Percentiles rank a stretch among this genome's conserved stretches.
Conservation (phyloP, 2,113 vertebrate species). For the Crotalus viridis region DNA sequence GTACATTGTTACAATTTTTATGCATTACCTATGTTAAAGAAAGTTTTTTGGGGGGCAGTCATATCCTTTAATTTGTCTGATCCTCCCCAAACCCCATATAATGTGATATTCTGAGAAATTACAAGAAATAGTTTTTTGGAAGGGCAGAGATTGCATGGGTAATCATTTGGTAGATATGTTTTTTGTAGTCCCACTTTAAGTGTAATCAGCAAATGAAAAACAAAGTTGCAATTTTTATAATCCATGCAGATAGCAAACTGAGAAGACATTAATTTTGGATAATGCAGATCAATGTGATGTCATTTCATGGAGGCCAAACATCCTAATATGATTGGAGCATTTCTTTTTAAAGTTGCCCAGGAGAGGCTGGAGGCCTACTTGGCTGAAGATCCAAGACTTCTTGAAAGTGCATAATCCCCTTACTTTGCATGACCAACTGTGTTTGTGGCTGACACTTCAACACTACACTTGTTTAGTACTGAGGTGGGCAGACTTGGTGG, state of each 20-base stretch:
- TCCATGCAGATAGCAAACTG: not conserved
- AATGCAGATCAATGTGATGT: not conserved
- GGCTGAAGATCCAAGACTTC: conserved; percentile 8
- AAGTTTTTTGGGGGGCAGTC: not conserved
- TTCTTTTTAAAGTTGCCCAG: not conserved
- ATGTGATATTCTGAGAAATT: not conserved
- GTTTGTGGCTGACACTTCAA: not conserved
- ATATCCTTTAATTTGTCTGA: not conserved
- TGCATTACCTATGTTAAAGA: not conserved
- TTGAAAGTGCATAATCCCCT: not conserved
- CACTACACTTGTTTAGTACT: not conserved
- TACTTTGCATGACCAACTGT: not conserved
- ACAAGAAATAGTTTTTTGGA: not conserved
- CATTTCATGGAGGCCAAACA: not conserved
- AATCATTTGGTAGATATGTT: not conserved
- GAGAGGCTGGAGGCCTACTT: not conserved
- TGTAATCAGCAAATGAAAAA: not conserved
- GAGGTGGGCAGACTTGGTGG: not conserved
- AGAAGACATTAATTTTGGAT: conserved; percentile 1
- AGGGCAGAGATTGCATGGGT: not conserved
- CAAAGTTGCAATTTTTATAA: not conserved
- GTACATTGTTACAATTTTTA: not conserved
- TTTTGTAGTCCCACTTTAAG: not conserved
- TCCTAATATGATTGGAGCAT: conserved; percentile 1
- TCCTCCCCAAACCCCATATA: not conserved